A percentile compares a stretch with the other conserved stretches of the same genome.
These are phyloP conservation scores for Epizoanthus stellaris DNA, from an alignment of 92 coral and sea anemone genomes.

Conservation along the genomic window DNA sequence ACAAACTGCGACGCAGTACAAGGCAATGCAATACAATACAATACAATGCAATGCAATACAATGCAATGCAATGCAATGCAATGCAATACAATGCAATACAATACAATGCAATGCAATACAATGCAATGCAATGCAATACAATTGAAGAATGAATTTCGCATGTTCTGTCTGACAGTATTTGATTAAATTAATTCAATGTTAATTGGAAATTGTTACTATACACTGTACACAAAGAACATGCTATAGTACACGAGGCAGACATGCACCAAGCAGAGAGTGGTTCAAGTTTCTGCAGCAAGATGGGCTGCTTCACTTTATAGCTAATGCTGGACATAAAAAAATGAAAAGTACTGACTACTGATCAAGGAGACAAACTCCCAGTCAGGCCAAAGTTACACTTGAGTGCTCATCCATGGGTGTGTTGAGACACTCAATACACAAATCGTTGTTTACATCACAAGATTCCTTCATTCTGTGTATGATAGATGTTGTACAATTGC, in stretches of 20 bases:
- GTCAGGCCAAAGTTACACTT: no score
- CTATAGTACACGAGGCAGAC: background rate
- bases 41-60: no score
- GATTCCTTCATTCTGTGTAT: no score
- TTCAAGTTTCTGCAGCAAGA: background rate
- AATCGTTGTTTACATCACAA: no score
- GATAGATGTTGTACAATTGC: background rate
- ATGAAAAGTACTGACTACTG: no score
- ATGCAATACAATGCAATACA: background rate
- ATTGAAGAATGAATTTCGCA: background rate
- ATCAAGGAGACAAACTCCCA: no score
- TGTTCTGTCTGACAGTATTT: background rate
- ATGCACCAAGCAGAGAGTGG: background rate
- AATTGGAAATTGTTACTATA: background rate
- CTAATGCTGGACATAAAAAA: no score
- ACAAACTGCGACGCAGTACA: no score
- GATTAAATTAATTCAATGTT: background rate
- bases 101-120: background rate
- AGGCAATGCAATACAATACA: no score
- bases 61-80: background rate
- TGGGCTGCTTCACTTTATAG: no score
- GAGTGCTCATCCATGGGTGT: no score
- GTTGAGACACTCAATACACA: no score
- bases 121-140: background rate
- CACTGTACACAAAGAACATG: slow-evolving; percentile 7